These are phyloP conservation scores for Ecliptopera silaceata DNA, from an alignment of 2,888 invertebrate genomes.

Conservation along the genomic window DNA sequence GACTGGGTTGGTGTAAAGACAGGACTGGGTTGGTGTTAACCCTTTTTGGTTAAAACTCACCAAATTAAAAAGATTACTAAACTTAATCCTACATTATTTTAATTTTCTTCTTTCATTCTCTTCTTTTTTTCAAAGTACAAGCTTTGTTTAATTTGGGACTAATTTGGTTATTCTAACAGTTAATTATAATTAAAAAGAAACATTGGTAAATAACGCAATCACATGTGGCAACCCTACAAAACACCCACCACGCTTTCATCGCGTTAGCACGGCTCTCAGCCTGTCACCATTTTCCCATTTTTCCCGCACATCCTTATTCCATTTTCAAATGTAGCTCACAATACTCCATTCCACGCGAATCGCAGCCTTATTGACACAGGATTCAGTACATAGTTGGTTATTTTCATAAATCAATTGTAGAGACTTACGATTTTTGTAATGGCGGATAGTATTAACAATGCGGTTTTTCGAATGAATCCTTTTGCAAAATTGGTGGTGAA, in stretches of 20 bases:
- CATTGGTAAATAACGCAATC: neutral
- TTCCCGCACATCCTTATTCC: slow-evolving; percentile 56
- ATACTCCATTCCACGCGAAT: slow-evolving; percentile 11
- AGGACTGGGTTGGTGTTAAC: too few relatives aligned
- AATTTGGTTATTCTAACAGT: too few relatives aligned
- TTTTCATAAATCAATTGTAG: slow-evolving; percentile 10
- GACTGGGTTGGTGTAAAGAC: too few relatives aligned
- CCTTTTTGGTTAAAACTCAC: too few relatives aligned
- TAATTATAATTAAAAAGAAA: too few relatives aligned
- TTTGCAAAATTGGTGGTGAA: slow-evolving; percentile 68
- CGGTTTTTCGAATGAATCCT: slow-evolving; percentile 77
- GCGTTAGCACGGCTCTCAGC: slow-evolving; percentile 81
- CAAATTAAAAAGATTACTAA: too few relatives aligned
- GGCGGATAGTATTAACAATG: slow-evolving; percentile 61
- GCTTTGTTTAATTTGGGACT: too few relatives aligned
- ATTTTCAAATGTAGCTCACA: slow-evolving; percentile 33
- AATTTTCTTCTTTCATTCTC: too few relatives aligned
- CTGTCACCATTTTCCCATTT: slow-evolving; percentile 79
- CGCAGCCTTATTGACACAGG: slow-evolving; percentile 29
- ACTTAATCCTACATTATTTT: too few relatives aligned
- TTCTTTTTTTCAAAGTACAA: too few relatives aligned
- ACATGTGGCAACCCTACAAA: slow-evolving; percentile 54
- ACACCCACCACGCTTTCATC: slow-evolving; percentile 65
- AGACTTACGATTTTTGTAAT: slow-evolving; percentile 42
- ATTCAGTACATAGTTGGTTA: slow-evolving; percentile 16